Percentiles rank a stretch among this genome's conserved stretches.
phyloP scores from a whole-genome alignment of 2,888 invertebrate species.

The Caenorhabditis angaria region DNA sequence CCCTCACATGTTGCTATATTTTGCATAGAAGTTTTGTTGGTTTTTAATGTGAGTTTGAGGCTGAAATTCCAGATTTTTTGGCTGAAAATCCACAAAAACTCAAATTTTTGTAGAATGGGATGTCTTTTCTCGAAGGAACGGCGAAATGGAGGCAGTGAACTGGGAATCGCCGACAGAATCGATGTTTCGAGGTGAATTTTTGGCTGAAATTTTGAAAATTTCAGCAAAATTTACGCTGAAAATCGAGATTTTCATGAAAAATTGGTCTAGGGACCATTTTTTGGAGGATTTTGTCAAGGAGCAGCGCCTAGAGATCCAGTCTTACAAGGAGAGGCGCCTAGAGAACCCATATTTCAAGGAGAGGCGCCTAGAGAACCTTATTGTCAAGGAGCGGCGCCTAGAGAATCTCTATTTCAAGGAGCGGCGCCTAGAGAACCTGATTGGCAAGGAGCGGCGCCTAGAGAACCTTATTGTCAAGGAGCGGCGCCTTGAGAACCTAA shows the following conservation, averaged over 20 bases:
- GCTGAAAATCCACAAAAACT: too few relatives aligned
- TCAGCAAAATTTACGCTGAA: background rate
- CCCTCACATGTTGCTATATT: too few relatives aligned
- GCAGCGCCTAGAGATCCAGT: background rate
- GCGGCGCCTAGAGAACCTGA: too few relatives aligned
- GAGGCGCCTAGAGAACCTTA: background rate
- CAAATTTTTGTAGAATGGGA: conserved; percentile 34
- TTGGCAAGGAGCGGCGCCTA: too few relatives aligned
- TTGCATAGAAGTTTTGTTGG: too few relatives aligned
- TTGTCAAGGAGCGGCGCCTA: background rate
- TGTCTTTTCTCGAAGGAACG: conserved; percentile 46
- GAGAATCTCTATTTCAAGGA: too few relatives aligned
- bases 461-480: background rate
- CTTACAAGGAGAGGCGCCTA: background rate
- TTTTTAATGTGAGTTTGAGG: too few relatives aligned
- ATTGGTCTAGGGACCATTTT: background rate
- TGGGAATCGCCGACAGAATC: conserved; percentile 25
- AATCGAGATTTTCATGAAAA: background rate
- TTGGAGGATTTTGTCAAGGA: background rate
- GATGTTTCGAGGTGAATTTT: conserved; percentile 21
- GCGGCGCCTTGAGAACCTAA: background rate
- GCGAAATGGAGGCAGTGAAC: conserved; percentile 29
- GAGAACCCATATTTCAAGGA: background rate
- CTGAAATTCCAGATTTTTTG: too few relatives aligned
- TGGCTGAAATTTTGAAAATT: background rate